Conservation (phyloP, 2,797 vertebrate genomes). For the Melanotaenia maccullochi region DNA sequence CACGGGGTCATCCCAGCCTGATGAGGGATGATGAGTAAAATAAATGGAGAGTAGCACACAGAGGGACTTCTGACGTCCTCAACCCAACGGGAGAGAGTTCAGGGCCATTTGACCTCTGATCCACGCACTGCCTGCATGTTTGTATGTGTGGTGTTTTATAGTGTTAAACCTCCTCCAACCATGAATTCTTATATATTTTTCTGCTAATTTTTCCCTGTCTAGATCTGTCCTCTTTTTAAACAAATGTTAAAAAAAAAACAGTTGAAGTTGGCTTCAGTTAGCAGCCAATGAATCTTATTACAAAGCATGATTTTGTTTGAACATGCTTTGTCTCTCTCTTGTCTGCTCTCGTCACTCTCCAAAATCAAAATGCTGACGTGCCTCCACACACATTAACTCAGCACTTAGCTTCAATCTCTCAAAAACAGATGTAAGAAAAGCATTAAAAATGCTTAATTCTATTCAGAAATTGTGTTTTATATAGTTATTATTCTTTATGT, state of each 20-base stretch:
- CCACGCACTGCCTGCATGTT: conserved; percentile 47
- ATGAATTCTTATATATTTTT: conserved; percentile 32
- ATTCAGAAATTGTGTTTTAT: background rate
- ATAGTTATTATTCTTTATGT: background rate
- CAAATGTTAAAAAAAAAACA: conserved; percentile 9
- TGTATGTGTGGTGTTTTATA: conserved; percentile 49
- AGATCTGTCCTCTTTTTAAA: background rate
- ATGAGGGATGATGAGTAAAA: conserved; percentile 83
- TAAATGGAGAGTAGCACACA: conserved; percentile 77
- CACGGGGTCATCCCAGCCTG: conserved; percentile 70
- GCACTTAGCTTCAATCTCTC: conserved; percentile 5
- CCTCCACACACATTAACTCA: background rate
- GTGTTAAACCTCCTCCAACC: conserved; percentile 48
- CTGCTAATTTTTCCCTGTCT: background rate
- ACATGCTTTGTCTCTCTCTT: conserved; percentile 56
- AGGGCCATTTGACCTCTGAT: conserved; percentile 73
- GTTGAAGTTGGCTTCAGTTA: conserved; percentile 15
- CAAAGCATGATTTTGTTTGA: conserved; percentile 59
- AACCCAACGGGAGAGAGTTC: conserved; percentile 72
- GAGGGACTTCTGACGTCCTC: conserved; percentile 76
- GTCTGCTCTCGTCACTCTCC: conserved; percentile 50
- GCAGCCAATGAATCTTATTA: conserved; percentile 44
- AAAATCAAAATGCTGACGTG: conserved; percentile 36
- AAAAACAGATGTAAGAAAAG: background rate
- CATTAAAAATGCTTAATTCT: too few species aligned